phyloP scores from a whole-genome alignment of 2,113 vertebrate species.

The Tricholaema leucomelas region DNA sequence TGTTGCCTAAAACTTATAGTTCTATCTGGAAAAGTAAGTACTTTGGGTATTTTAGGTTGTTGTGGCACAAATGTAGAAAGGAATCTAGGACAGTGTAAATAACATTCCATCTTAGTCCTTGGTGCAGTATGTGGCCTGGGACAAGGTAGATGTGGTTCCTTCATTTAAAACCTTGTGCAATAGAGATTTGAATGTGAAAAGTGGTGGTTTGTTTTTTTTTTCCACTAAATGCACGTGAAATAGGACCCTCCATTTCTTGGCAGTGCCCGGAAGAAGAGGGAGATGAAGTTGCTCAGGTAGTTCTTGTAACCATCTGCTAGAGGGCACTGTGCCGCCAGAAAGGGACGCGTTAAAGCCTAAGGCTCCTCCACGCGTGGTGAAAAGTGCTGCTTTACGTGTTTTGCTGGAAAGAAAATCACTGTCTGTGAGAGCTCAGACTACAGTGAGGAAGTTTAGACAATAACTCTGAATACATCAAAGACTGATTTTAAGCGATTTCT shows the following conservation, averaged over 20 bases:
- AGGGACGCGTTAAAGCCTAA: background rate
- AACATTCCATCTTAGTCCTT: background rate
- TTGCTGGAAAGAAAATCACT: background rate
- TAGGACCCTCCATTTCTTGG: background rate
- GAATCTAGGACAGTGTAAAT: background rate
- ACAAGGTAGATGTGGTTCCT: background rate
- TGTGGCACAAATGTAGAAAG: background rate
- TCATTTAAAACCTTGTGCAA: background rate
- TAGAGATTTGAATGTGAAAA: background rate
- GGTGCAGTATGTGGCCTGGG: background rate
- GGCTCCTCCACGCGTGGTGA: fast-evolving
- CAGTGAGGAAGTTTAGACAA: background rate
- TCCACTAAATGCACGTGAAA: background rate
- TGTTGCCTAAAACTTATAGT: background rate
- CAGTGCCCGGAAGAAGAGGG: fast-evolving
- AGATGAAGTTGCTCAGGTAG: fast-evolving
- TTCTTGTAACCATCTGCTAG: background rate
- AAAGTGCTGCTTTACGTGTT: background rate
- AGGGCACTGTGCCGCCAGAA: background rate
- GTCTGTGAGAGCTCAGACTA: background rate
- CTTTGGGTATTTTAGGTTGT: background rate
- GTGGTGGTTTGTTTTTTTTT: background rate
- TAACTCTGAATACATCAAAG: background rate
- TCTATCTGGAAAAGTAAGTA: background rate
- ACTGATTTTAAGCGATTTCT: background rate